A percentile compares a stretch with the other conserved stretches of the same genome.
These are phyloP conservation scores for Cheilinus undulatus DNA, from an alignment of 2,113 vertebrate species.

Conservation along the genomic window DNA sequence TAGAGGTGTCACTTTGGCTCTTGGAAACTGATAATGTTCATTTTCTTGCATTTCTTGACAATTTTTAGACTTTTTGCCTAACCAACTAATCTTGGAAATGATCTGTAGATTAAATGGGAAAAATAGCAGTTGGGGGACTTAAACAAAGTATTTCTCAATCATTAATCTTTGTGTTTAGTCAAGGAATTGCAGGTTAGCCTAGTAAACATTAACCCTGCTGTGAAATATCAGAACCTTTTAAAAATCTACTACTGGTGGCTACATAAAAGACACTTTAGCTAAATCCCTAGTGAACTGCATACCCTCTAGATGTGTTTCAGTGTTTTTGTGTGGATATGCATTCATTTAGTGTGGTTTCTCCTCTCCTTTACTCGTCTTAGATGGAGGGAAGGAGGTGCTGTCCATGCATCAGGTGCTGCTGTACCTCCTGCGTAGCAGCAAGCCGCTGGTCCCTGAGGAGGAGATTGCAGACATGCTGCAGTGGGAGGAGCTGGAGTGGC, in stretches of 20 bases:
- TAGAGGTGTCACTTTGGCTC: too few species aligned
- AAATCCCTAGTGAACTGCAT: neutral
- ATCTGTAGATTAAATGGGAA: too few species aligned
- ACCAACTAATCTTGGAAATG: too few species aligned
- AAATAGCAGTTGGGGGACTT: too few species aligned
- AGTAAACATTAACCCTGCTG: neutral
- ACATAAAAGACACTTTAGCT: neutral
- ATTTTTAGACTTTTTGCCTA: neutral
- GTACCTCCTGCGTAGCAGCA: constrained; percentile 92
- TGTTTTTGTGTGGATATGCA: too few species aligned
- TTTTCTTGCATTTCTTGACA: too few species aligned
- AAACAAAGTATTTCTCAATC: too few species aligned
- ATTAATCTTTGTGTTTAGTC: constrained; percentile 6
- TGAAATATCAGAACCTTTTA: constrained; percentile 16
- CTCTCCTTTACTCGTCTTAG: constrained; percentile 66
- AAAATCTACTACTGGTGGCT: neutral
- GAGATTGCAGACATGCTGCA: constrained; percentile 99
- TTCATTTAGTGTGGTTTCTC: neutral
- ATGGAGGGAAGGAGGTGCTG: constrained; percentile 97
- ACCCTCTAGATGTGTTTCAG: neutral
- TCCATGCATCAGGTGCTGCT: constrained; percentile 99
- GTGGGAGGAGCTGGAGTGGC: constrained; percentile 98
- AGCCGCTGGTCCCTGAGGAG: constrained; percentile 94
- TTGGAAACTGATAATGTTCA: too few species aligned
- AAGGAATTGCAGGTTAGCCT: too few species aligned